Evolutionary conservation across 2,797 vertebrate species (phyloP).

Genomic region (Xenentodon cancila): DNA sequence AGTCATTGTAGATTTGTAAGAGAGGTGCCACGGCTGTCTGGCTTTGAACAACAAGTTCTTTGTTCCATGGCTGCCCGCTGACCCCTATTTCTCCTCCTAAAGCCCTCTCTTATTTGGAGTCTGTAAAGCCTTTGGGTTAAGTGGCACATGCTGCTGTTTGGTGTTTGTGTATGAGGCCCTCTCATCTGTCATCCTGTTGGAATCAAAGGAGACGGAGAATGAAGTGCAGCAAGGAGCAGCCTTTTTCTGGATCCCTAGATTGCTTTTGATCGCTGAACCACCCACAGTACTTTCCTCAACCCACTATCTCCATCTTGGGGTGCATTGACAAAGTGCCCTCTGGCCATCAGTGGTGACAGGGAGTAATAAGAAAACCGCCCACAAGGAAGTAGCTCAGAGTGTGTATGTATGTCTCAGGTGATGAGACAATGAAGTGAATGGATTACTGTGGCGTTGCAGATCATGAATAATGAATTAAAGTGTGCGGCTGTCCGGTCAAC

Average conservation of each 20-base stretch:
- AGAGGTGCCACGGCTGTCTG: constrained; percentile 46
- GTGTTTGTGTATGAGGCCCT: constrained; percentile 38
- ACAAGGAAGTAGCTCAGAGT: constrained; percentile 52
- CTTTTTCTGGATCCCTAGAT: constrained; percentile 50
- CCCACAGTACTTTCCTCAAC: constrained; percentile 44
- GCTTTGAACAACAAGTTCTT: constrained; percentile 63
- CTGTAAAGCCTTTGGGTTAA: constrained; percentile 27
- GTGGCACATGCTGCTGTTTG: constrained; percentile 18
- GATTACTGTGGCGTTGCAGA: constrained; percentile 54
- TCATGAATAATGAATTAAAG: constrained; percentile 66
- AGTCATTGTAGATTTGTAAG: constrained; percentile 54
- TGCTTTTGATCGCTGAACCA: constrained; percentile 62
- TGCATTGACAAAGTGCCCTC: constrained; percentile 64
- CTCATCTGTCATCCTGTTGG: constrained; percentile 57
- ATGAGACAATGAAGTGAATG: constrained; percentile 65
- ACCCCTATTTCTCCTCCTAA: constrained; percentile 37
- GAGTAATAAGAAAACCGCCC: constrained; percentile 63
- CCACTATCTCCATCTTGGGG: constrained; percentile 66
- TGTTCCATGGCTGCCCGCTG: constrained; percentile 54
- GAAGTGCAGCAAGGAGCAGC: constrained; percentile 48
- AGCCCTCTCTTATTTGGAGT: constrained; percentile 17
- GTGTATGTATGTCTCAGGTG: constrained; percentile 56
- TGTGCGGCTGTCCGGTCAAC: constrained; percentile 45
- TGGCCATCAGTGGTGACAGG: constrained; percentile 56
- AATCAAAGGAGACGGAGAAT: constrained; percentile 52